Conservation (phyloP, 2,888 invertebrate genomes). For the Erebia ligea region DNA sequence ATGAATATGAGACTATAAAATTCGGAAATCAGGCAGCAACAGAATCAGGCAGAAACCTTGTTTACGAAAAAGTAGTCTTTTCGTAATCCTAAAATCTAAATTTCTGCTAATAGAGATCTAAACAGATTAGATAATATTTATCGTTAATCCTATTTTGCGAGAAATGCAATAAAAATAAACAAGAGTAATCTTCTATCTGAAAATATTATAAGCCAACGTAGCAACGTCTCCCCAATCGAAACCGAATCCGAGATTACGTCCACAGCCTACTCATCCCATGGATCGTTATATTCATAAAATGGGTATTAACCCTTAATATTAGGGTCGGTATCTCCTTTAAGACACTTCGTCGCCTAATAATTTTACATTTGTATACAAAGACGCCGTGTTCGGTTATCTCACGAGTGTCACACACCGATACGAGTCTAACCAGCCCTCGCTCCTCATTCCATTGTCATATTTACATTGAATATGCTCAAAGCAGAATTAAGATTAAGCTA, state of each 20-base stretch:
- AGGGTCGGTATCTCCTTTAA: constrained; percentile 60
- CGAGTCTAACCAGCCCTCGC: constrained; percentile 67
- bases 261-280: constrained; percentile 16
- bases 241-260: constrained; percentile 1
- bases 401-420: constrained; percentile 76
- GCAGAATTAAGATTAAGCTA: constrained; percentile 76
- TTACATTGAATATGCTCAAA: constrained; percentile 81
- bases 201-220: neutral
- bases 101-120: no score
- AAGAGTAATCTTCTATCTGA: neutral
- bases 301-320: constrained; percentile 50
- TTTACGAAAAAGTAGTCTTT: neutral
- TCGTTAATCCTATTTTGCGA: no score
- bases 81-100: no score
- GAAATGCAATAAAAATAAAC: no score
- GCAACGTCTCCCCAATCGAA: neutral
- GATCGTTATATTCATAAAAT: constrained; percentile 25
- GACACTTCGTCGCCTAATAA: constrained; percentile 74
- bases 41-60: no score
- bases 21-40: neutral
- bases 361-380: constrained; percentile 78
- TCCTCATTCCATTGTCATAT: constrained; percentile 76
- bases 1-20: neutral
- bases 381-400: constrained; percentile 74
- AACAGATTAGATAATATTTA: no score